These are phyloP conservation scores for Cantharis lateralis DNA, from an alignment of 2,888 invertebrate species.

Conservation along the genomic window DNA sequence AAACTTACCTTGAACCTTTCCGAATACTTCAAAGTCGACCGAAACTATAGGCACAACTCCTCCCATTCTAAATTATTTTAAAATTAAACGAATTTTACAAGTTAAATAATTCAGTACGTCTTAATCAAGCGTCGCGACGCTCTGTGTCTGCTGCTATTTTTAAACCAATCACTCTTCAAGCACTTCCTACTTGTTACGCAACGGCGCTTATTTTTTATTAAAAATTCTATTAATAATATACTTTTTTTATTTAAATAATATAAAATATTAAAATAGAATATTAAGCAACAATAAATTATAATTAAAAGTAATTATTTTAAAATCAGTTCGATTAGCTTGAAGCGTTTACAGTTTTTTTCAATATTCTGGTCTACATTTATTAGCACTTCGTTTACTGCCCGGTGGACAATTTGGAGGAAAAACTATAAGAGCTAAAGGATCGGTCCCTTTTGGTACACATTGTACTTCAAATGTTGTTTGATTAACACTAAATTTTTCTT, in stretches of 20 bases:
- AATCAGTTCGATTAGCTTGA: background rate
- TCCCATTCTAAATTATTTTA: conserved; percentile 9
- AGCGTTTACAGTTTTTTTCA: background rate
- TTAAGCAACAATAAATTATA: background rate
- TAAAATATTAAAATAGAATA: background rate
- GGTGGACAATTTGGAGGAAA: conserved; percentile 43
- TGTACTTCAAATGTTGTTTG: conserved; percentile 62
- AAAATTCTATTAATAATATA: background rate
- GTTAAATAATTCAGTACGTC: background rate
- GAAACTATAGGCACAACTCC: conserved; percentile 68
- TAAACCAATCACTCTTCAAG: conserved; percentile 5
- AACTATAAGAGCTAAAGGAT: conserved; percentile 42
- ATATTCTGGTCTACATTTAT: conserved; percentile 38
- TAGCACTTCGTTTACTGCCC: conserved; percentile 45
- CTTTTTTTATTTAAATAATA: background rate
- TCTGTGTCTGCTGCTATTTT: conserved; percentile 19
- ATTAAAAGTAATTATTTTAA: background rate
- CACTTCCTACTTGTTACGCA: conserved; percentile 23
- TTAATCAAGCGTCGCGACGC: conserved; percentile 16
- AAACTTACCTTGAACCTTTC: conserved; percentile 83
- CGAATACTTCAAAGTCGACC: conserved; percentile 89
- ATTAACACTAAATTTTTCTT: conserved; percentile 64
- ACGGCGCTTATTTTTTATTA: background rate
- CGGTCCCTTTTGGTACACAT: conserved; percentile 56
- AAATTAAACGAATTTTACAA: background rate